These are phyloP conservation scores for Archilochus colubris DNA, from an alignment of 2,113 vertebrate species.

Conservation along the genomic window DNA sequence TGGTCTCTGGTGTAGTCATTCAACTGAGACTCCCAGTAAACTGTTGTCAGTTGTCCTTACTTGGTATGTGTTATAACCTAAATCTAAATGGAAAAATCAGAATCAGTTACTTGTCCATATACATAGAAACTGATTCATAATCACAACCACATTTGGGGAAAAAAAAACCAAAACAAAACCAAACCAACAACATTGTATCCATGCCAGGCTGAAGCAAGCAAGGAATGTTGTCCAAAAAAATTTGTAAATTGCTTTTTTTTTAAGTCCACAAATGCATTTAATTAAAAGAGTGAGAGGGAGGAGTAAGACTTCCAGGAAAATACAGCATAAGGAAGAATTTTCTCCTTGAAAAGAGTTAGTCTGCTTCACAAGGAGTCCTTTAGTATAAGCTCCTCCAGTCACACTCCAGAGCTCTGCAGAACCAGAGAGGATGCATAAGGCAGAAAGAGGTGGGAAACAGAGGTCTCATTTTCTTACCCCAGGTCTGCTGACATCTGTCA, in stretches of 20 bases:
- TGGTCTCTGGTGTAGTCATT: not conserved
- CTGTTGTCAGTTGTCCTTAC: not conserved
- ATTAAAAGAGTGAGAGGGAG: not conserved
- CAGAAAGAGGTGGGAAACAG: not conserved
- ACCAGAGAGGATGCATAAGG: not conserved
- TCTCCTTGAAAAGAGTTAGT: not conserved
- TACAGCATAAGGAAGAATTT: not conserved
- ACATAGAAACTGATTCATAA: not conserved
- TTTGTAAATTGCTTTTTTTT: not conserved
- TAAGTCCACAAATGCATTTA: not conserved
- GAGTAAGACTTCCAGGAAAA: not conserved
- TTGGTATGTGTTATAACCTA: not conserved
- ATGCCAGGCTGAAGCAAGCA: not conserved
- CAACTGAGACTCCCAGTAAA: not conserved
- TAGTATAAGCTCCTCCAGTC: not conserved
- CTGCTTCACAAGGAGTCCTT: not conserved
- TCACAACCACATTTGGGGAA: not conserved
- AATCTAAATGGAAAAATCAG: not conserved
- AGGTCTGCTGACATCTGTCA: constrained; percentile 36
- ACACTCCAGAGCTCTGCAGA: not conserved
- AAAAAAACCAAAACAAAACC: not conserved
- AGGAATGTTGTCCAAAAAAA: not conserved
- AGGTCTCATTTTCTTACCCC: not conserved
- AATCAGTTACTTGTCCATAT: not conserved
- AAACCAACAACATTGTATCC: not conserved